Percentiles rank a stretch among this genome's conserved stretches.
Evolutionary conservation across 2,113 vertebrate genomes (phyloP).

Genomic region (Plecotus auritus): DNA sequence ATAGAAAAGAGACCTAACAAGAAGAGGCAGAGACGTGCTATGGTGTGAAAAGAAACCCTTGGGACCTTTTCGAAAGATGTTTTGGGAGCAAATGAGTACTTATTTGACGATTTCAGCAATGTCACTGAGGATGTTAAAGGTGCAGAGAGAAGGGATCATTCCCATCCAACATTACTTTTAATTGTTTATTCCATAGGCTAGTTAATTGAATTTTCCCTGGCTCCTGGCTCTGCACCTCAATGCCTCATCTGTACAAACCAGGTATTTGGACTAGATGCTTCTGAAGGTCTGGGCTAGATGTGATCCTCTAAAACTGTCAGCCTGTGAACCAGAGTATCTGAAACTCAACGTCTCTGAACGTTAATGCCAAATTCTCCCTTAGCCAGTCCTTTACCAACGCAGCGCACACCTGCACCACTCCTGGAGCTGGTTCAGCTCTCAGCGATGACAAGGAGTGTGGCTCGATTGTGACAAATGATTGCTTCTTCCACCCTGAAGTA

Average conservation of each 20-base stretch:
- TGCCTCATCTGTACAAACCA: not conserved
- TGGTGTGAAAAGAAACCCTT: not conserved
- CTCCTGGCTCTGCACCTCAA: not conserved
- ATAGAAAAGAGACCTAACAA: not conserved
- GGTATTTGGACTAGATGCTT: not conserved
- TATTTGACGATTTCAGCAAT: not conserved
- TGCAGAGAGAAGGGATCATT: not conserved
- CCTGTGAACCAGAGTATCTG: not conserved
- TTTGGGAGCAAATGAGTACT: not conserved
- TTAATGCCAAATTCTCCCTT: not conserved
- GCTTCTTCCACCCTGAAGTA: not conserved
- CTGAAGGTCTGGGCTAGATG: not conserved
- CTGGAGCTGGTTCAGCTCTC: not conserved
- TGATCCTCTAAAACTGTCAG: not conserved
- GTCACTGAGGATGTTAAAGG: not conserved
- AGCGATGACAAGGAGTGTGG: not conserved
- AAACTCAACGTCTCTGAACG: not conserved
- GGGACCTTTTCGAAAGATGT: not conserved
- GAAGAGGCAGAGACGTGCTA: not conserved
- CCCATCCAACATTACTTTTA: not conserved
- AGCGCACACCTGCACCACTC: not conserved
- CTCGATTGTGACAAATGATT: not conserved
- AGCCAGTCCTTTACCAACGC: not conserved
- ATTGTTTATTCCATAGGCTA: not conserved
- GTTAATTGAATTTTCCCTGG: not conserved